Evolutionary conservation across 2,797 vertebrate species (phyloP).

Genomic region (Anguilla anguilla): DNA sequence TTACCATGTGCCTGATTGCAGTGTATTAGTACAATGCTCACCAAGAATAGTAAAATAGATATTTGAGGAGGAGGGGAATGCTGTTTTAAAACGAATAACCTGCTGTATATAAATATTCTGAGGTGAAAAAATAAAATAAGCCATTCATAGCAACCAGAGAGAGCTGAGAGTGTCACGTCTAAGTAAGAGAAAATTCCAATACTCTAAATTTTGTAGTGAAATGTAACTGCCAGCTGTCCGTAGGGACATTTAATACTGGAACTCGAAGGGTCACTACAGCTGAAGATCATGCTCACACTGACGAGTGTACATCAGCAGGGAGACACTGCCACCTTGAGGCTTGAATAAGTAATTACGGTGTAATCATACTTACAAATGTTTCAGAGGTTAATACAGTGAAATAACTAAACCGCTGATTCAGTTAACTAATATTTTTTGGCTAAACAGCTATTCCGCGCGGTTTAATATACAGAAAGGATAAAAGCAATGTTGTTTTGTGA

Average conservation of each 20-base stretch:
- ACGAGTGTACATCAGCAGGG: neutral
- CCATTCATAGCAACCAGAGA: neutral
- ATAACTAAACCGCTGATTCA: neutral
- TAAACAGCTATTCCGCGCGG: neutral
- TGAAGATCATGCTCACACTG: neutral
- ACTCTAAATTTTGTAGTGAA: neutral
- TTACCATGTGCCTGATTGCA: too few relatives aligned
- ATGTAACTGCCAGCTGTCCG: neutral
- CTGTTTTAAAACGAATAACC: too few relatives aligned
- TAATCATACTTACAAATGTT: neutral
- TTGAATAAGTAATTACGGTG: neutral
- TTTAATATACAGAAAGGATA: neutral
- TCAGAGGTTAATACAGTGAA: too few relatives aligned
- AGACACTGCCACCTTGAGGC: constrained; percentile 1
- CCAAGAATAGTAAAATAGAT: too few relatives aligned
- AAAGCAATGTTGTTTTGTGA: neutral
- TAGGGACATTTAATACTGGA: neutral
- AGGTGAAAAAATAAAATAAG: neutral
- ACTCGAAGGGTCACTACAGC: neutral
- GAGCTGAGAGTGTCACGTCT: too few relatives aligned
- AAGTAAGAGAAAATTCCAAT: neutral
- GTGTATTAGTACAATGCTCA: too few relatives aligned
- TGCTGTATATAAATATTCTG: too few relatives aligned
- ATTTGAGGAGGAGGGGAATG: too few relatives aligned
- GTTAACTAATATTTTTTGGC: neutral